These are phyloP conservation scores for Aldrovandia affinis DNA, from an alignment of 2,797 vertebrate species.

Conservation along the genomic window DNA sequence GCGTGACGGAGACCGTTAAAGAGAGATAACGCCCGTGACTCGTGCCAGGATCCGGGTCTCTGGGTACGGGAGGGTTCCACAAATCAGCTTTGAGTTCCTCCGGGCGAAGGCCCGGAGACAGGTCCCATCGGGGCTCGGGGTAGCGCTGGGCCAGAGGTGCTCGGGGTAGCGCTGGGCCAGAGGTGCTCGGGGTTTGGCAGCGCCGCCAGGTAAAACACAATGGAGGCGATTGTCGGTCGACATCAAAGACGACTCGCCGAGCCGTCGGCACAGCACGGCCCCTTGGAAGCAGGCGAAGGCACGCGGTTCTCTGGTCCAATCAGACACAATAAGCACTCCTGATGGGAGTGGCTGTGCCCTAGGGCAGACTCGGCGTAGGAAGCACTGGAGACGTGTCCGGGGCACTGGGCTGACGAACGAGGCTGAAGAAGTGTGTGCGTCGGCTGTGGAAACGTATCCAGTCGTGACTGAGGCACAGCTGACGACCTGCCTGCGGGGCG, in stretches of 20 bases:
- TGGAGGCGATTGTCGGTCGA: neutral
- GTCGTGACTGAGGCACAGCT: neutral
- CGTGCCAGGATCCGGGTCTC: conserved; percentile 18
- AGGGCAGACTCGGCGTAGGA: neutral
- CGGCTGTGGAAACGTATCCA: neutral
- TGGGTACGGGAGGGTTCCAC: conserved; percentile 3
- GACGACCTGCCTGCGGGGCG: neutral
- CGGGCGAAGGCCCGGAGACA: neutral
- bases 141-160: neutral
- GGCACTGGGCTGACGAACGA: neutral
- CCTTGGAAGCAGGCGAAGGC: neutral
- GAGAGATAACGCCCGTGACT: conserved; percentile 7
- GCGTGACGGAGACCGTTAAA: neutral
- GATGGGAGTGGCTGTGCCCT: neutral
- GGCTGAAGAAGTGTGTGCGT: neutral
- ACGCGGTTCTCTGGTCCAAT: neutral
- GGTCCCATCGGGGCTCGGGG: neutral
- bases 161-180: neutral
- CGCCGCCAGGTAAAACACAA: neutral
- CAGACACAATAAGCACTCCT: neutral
- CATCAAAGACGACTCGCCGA: neutral
- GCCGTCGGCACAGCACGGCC: neutral
- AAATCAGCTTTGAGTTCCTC: neutral
- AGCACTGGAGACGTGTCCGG: neutral
- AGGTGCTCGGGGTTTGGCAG: neutral